Evolutionary conservation across 2,797 vertebrate genomes (phyloP), one percentile per base, ranked within the genome.

Genomic region (Sorex maritimensis): DNA sequence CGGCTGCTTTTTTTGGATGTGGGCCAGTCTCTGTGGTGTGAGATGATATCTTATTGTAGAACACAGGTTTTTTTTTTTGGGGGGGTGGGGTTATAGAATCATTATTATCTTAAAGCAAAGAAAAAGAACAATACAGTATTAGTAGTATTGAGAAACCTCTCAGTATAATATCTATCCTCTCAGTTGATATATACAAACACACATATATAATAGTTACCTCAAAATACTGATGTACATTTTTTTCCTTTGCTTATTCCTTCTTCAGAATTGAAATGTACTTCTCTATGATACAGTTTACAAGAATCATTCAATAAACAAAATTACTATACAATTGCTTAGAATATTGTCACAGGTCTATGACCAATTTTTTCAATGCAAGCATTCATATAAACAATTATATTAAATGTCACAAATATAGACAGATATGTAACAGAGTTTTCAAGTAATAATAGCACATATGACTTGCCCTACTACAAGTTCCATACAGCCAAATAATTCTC

Each of bases 181-280:
- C 49, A 52, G 13, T 52, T 52, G 6, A 61, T 7, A 23, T 21
- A 61, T 23, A 61, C 21, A 61, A 61, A 61, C 15, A 21, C 5
- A 61, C 21, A 61, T 61, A 61, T 23, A 61, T 61, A 61, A 55
- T 14, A 55, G 1, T 55, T 52, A n/a, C 1, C 0, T 1, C 2
- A 19, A 80, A 83, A 23, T 75, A 44, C 30, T 84, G n/a, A 17
- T 74, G 38, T 71, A 49, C 8, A 41, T 24, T 86, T 61, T 73
- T 91, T 67, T 46, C 38, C 14, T 85, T 93, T 80, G 6, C 13
- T 75, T n/a, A 77, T 86, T 73, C 82, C 26, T 79, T 92, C 17
- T 38, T 46, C 81, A 79, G 34, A 78, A 69, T 65, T 69, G n/a
- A 82, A 65, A 23, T 82, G 55, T 34, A 52, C 15, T 72, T 91